Percentiles rank a stretch among this genome's conserved stretches.
These are phyloP conservation scores for Drosophila parthenogenetica DNA, from an alignment of 2,888 invertebrate genomes.

Conservation along the genomic window DNA sequence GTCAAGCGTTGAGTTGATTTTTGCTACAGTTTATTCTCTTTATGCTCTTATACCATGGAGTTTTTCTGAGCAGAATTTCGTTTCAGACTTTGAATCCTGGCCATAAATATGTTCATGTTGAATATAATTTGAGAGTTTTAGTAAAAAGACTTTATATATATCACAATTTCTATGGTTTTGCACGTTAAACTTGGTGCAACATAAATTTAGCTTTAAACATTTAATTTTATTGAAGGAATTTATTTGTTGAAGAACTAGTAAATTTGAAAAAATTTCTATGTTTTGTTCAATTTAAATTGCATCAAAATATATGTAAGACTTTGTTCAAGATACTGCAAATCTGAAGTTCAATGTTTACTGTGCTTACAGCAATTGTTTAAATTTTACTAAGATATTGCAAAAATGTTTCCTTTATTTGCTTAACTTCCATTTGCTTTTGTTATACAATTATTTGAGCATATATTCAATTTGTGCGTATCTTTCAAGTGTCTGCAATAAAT, in stretches of 20 bases:
- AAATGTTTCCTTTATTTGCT: neutral
- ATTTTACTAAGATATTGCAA: neutral
- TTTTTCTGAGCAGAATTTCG: neutral
- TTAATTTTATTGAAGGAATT: too few relatives aligned
- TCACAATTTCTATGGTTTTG: neutral
- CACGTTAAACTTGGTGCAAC: neutral
- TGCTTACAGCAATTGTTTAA: too few relatives aligned
- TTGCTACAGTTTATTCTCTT: slow-evolving; percentile 29
- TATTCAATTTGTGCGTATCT: neutral
- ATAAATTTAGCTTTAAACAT: neutral
- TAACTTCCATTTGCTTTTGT: neutral
- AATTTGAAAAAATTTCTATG: too few relatives aligned
- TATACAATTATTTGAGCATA: neutral
- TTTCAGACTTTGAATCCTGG: neutral
- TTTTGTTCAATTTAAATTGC: too few relatives aligned
- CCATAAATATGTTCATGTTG: neutral
- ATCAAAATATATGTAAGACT: too few relatives aligned
- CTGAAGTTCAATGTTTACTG: too few relatives aligned
- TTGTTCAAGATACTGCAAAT: too few relatives aligned
- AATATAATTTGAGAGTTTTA: neutral
- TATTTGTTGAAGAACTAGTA: too few relatives aligned
- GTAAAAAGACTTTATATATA: neutral
- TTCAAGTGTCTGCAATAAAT: neutral
- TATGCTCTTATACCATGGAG: slow-evolving; percentile 1
- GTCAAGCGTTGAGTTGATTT: slow-evolving; percentile 51